Conservation (phyloP, 2,888 invertebrate species). For the Exocentrus adspersus region DNA sequence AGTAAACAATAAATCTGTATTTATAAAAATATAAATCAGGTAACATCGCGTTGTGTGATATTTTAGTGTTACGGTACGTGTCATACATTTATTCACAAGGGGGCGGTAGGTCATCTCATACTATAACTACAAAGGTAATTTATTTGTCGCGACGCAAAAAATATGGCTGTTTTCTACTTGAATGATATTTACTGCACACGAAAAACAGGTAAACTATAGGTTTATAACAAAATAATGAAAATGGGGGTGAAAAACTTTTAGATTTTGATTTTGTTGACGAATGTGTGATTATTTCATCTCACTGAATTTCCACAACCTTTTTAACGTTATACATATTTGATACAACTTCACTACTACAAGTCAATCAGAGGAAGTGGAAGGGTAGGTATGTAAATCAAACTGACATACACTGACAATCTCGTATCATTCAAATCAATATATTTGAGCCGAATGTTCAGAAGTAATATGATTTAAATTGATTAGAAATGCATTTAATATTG, state of each 20-base stretch:
- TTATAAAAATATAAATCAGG: slow-evolving; percentile 30
- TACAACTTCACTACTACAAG: too few relatives aligned
- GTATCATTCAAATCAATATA: too few relatives aligned
- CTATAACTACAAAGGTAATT: slow-evolving; percentile 29
- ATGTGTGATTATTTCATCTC: not conserved
- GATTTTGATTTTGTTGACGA: not conserved
- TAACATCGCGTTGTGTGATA: slow-evolving; percentile 27
- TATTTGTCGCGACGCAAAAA: slow-evolving; percentile 27
- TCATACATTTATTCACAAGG: slow-evolving; percentile 29
- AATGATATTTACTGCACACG: slow-evolving; percentile 25
- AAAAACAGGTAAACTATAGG: slow-evolving; percentile 22
- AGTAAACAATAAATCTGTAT: slow-evolving; percentile 28
- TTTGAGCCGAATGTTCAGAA: too few relatives aligned
- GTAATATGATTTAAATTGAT: too few relatives aligned
- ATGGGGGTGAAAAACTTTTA: not conserved
- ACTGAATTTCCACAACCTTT: too few relatives aligned
- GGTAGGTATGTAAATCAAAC: too few relatives aligned
- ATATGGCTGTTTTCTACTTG: slow-evolving; percentile 27
- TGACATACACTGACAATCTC: too few relatives aligned
- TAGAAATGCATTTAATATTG: too few relatives aligned
- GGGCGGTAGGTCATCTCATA: slow-evolving; percentile 29
- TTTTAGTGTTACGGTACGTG: slow-evolving; percentile 28
- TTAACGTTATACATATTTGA: too few relatives aligned
- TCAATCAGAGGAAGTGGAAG: too few relatives aligned
- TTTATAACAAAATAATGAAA: slow-evolving; percentile 13